Evolutionary conservation across 2,888 invertebrate genomes (phyloP), one percentile per base, ranked within the genome.

Genomic region (Archaeoteleia sp.): DNA sequence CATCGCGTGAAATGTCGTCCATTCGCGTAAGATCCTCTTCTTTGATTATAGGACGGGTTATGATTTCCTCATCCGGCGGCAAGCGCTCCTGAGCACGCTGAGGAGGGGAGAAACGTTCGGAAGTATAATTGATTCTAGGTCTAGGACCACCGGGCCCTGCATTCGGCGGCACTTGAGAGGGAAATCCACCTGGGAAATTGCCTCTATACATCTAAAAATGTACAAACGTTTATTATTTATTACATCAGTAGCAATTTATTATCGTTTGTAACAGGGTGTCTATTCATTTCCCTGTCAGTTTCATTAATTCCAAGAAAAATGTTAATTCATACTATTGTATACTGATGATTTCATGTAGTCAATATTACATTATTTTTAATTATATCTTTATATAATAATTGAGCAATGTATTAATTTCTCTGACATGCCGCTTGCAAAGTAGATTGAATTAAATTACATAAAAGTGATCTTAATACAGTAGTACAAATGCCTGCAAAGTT

Each of bases 1-100:
- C 92, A 81, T 95, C 93, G 77, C 93, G 91, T 35, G 94, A 91
- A 74, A 96, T 93, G 82, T 96, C 94, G 86, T 97, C 97, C 88
- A 97, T 92, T 61, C 94, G 93, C 79, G 93, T 94, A 77, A 97
- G 89, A 85, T 96, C 96, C 83, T 96, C 96, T 82, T 96, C 96
- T 76, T 94, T 93, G 75, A 97, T 95, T 72, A 97, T 97, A 65
- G 97, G 95, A 53, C 94, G 89, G 72, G 93, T 91, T 58, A 89
- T 87, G 54, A 92, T 87, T 78, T 90, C 89, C 73, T 91, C 92
- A 42, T 89, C 88, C 62, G 85, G 81, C 20, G 85, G 80, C 9
- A 65, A 86, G 25, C 82, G 83, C 0, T 81, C 81, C 43, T 75
- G 82, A 71, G 82, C 87, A 79, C 81, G 76, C 45, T 75, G 77